A percentile compares a stretch with the other conserved stretches of the same genome.
phyloP scores from a whole-genome alignment of 30 jellyfish, hydroid and myxozoan species.

The Calvadosia cruxmelitensis region DNA sequence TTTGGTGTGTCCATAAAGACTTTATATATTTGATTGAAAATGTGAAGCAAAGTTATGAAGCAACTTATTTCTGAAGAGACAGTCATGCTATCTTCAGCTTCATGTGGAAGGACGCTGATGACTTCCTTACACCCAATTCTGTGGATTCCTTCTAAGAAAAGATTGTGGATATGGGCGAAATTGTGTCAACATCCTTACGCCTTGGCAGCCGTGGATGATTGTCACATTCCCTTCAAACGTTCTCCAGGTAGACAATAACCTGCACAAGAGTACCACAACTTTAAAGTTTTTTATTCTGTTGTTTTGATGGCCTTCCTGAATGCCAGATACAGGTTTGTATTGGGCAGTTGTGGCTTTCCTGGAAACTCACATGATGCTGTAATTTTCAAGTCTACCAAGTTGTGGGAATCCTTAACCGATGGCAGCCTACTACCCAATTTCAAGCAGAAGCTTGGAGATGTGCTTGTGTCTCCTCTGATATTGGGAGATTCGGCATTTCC shows the following conservation, averaged over 20 bases:
- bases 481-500: too few relatives aligned
- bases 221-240: too few relatives aligned
- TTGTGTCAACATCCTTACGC: constrained; percentile 34
- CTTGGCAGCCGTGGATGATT: constrained; percentile 40
- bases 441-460: too few relatives aligned
- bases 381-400: constrained; percentile 16
- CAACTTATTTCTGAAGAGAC: constrained; percentile 14
- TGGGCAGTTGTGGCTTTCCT: constrained; percentile 25
- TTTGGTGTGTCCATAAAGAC: constrained; percentile 17
- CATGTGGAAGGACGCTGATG: constrained; percentile 19
- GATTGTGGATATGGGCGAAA: constrained; percentile 18
- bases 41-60: background rate
- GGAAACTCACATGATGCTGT: constrained; percentile 28
- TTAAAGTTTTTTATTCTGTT: too few relatives aligned
- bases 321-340: constrained; percentile 11
- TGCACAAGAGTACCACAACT: constrained; percentile 30
- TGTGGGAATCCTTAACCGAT: background rate
- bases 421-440: too few relatives aligned
- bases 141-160: constrained; percentile 8
- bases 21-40: constrained; percentile 10
- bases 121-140: constrained; percentile 8
- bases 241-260: constrained; percentile 27
- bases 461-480: too few relatives aligned
- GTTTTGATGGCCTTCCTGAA: constrained; percentile 23
- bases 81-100: constrained; percentile 5